Conservation (phyloP, 2,797 vertebrate species). For the Sparidentex hasta region DNA sequence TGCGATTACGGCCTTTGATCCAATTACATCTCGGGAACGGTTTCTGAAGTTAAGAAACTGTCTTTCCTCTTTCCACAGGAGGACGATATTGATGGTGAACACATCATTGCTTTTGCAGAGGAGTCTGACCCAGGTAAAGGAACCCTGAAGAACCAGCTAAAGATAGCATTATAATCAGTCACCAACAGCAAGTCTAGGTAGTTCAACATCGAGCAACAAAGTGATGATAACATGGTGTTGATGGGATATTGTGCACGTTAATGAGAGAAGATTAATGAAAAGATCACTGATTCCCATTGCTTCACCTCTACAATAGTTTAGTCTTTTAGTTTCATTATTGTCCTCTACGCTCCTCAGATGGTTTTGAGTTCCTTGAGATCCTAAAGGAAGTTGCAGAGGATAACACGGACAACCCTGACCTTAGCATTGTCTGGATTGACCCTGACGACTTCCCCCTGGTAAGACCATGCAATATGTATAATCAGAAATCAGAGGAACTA, state of each 20-base stretch:
- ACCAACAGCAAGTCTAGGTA: background rate
- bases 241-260: background rate
- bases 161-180: background rate
- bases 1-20: background rate
- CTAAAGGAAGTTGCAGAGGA: constrained; percentile 92
- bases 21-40: background rate
- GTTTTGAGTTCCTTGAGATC: constrained; percentile 93
- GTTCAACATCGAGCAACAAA: no score
- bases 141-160: background rate
- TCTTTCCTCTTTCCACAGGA: constrained; percentile 78
- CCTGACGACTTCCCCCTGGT: constrained; percentile 96
- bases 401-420: constrained; percentile 91
- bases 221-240: background rate
- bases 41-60: background rate
- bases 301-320: background rate
- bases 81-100: constrained; percentile 89
- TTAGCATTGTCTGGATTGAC: constrained; percentile 95
- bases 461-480: constrained; percentile 44
- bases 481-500: background rate
- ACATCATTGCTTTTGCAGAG: constrained; percentile 93
- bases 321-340: background rate
- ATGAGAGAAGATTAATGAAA: background rate
- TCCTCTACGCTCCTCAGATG: constrained; percentile 82
- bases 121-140: constrained; percentile 90
- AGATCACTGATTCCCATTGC: background rate